phyloP scores from a whole-genome alignment of 1,140 invertebrate species.

The Leptinotarsa undecemlineata region DNA sequence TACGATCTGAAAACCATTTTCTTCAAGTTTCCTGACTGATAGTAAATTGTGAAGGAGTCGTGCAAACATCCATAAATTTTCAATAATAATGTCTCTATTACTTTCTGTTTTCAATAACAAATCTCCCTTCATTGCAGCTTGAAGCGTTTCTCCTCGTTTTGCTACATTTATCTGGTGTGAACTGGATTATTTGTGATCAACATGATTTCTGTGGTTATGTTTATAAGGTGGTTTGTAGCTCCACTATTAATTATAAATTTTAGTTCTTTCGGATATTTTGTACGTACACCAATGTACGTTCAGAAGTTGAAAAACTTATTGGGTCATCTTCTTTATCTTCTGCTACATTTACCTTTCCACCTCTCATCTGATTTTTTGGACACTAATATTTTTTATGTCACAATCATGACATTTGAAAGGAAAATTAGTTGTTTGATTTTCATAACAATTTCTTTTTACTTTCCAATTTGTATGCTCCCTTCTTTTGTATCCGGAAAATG shows the following conservation, averaged over 20 bases:
- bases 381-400: conserved; percentile 12
- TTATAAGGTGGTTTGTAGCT: conserved; percentile 2
- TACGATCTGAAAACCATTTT: conserved; percentile 11
- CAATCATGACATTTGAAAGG: conserved; percentile 15
- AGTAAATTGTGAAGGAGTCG: conserved; percentile 14
- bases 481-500: not conserved
- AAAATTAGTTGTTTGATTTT: not conserved
- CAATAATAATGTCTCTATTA: not conserved
- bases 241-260: conserved; percentile 17
- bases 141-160: not conserved
- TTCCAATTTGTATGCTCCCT: not conserved
- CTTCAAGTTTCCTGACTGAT: conserved; percentile 27
- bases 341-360: not conserved
- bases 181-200: not conserved
- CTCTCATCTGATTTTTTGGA: not conserved
- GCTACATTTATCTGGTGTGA: not conserved
- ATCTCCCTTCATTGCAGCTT: conserved; percentile 7
- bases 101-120: not conserved
- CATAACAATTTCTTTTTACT: not conserved
- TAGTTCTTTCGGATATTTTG: not conserved
- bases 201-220: not conserved
- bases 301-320: too few species aligned
- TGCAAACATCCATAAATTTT: conserved; percentile 13
- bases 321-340: not conserved
- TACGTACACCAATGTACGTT: too few species aligned